Evolutionary conservation across 1,140 invertebrate genomes (phyloP), one percentile per base, ranked within the genome.

Genomic region (Acromyrmex echinatior): DNA sequence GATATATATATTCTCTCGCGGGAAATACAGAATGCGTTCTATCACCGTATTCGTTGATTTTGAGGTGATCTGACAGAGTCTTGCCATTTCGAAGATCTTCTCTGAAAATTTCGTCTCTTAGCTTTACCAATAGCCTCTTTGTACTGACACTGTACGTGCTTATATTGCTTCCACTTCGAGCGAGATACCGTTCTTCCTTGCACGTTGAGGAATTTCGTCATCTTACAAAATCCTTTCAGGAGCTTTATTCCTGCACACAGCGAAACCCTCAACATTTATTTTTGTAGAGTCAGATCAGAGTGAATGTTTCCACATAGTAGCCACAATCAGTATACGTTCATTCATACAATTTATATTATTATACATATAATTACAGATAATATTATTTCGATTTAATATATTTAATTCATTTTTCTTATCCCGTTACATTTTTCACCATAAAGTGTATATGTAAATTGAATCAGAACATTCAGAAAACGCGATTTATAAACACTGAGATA

Each of bases 31-130:
- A n/a, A 66, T 79, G 62, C 77, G 35, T 49, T 79, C 39, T 65
- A 79, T 79, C 77, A 78, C 65, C 58, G 45, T 62, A 79, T 66
- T 45, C 77, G 45, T 79, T 79, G 77, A 79, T 79, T 66, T 79
- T 66, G 21, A 18, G 39, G 14, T 39, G 60, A 79, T 79, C 60
- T 66, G 62, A 79, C 39, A 16, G 62, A 66, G 45, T 51, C 60
- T 68, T 9, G 16, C 25, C 45, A 62, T 65, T 79, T 66, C 10
- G 25, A 39, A 31, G 25, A 12, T 51, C 62, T 79, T 39, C 58
- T 12, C 35, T 65, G n/a, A 79, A 66, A 79, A 65, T 79, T 79
- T 79, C 77, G 63, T 66, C 16, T 79, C 77, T 77, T 77, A 60
- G 73, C 74, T 77, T 62, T 62, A 62, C 35, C 56, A 25, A 62